phyloP scores from a whole-genome alignment of 2,888 invertebrate species.

The Drosophila vallismaia region DNA sequence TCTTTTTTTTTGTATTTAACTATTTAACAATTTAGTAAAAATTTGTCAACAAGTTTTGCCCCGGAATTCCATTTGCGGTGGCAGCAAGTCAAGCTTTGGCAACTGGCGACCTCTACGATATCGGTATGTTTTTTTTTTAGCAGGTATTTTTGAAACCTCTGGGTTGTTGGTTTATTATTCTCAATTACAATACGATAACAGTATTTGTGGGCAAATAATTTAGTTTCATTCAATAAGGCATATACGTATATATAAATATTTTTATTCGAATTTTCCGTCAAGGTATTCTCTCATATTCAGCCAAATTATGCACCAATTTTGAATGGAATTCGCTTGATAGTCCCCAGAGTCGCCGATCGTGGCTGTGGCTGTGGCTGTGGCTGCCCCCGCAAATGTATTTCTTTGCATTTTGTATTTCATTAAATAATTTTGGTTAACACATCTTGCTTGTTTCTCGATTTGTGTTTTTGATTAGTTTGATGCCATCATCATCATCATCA shows the following conservation, averaged over 20 bases:
- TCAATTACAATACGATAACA: conserved; percentile 19
- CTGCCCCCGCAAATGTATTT: conserved; percentile 45
- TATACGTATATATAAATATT: conserved; percentile 50
- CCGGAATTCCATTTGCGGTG: conserved; percentile 32
- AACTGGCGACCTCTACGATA: conserved; percentile 19
- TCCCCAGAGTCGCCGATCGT: conserved; percentile 11
- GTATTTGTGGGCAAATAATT: conserved; percentile 54
- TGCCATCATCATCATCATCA: conserved; percentile 38
- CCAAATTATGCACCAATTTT: conserved; percentile 60
- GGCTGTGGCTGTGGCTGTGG: neutral
- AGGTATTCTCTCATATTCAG: conserved; percentile 31
- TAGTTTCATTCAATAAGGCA: conserved; percentile 62
- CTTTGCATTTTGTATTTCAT: conserved; percentile 31
- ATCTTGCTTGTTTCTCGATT: conserved; percentile 11
- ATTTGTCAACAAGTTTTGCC: conserved; percentile 70
- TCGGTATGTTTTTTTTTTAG: conserved; percentile 46
- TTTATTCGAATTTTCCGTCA: conserved; percentile 40
- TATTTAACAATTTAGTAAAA: conserved; percentile 75
- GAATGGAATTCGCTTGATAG: conserved; percentile 39
- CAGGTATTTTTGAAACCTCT: conserved; percentile 82
- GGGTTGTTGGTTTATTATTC: conserved; percentile 52
- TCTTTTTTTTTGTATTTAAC: conserved; percentile 53
- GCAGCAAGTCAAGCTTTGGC: conserved; percentile 15
- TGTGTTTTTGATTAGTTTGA: conserved; percentile 47
- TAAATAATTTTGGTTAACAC: conserved; percentile 45